Conservation (phyloP, 2,113 vertebrate species). For the Lichenostomus cassidix region DNA sequence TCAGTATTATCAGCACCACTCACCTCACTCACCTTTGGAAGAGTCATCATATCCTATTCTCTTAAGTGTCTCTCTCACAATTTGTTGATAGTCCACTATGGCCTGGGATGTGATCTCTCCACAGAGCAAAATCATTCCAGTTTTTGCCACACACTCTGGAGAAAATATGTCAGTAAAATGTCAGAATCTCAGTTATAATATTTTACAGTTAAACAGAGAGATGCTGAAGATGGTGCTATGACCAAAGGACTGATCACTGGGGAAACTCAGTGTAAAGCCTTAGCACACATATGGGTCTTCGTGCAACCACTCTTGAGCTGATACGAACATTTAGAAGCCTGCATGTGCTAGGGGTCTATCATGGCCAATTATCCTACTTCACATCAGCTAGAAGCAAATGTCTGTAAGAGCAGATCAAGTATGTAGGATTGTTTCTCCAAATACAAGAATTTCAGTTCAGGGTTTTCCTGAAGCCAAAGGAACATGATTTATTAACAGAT, state of each 20-base stretch:
- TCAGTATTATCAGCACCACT: background rate
- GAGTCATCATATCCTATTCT: slow-evolving; percentile 83
- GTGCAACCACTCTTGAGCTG: background rate
- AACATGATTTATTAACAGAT: background rate
- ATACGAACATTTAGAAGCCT: background rate
- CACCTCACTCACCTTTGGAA: slow-evolving; percentile 75
- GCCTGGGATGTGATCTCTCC: slow-evolving; percentile 82
- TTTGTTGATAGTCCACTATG: slow-evolving; percentile 79
- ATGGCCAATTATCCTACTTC: background rate
- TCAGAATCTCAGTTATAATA: background rate
- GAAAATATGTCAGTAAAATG: background rate
- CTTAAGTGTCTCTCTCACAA: slow-evolving; percentile 78
- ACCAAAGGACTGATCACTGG: background rate
- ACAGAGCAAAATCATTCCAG: slow-evolving; percentile 84
- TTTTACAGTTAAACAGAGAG: background rate
- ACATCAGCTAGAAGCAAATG: background rate
- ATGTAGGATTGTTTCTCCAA: background rate
- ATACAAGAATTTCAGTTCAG: background rate
- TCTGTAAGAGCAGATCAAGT: background rate
- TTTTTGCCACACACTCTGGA: slow-evolving; percentile 82
- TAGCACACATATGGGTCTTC: background rate
- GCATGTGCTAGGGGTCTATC: accelerated
- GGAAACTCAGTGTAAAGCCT: background rate
- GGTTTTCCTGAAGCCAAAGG: background rate
- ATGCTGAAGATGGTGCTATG: background rate